phyloP scores from a whole-genome alignment of 2,888 invertebrate genomes.

The Papilio gigon region DNA sequence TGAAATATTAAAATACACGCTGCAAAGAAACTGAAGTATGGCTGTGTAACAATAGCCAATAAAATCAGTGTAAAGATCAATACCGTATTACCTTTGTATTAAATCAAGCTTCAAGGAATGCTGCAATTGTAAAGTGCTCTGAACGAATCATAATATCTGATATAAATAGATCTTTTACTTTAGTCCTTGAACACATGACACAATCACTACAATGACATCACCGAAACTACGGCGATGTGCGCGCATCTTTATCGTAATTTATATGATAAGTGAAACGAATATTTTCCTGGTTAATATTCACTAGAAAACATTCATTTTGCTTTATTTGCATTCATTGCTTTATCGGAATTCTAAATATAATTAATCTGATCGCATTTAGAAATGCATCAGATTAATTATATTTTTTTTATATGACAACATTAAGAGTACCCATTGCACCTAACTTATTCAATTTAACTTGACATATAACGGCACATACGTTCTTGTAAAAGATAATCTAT shows the following conservation, averaged over 20 bases:
- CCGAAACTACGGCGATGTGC: slow-evolving; percentile 38
- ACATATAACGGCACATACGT: too few species aligned
- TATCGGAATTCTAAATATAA: background rate
- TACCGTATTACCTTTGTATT: slow-evolving; percentile 2
- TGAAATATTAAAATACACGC: background rate
- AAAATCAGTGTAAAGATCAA: background rate
- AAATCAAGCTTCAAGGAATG: background rate
- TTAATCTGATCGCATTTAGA: too few species aligned
- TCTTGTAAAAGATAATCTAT: too few species aligned
- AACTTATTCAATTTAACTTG: too few species aligned
- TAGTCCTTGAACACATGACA: slow-evolving; percentile 44
- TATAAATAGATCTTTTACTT: slow-evolving; percentile 1
- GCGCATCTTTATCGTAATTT: background rate
- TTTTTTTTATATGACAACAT: too few species aligned
- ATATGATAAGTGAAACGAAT: background rate
- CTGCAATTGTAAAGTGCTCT: background rate
- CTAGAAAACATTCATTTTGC: background rate
- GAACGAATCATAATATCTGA: background rate
- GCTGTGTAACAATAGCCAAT: slow-evolving; percentile 2
- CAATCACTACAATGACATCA: slow-evolving; percentile 48
- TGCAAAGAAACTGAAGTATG: background rate
- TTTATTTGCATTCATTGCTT: background rate
- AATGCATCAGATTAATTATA: too few species aligned
- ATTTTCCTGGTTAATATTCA: background rate
- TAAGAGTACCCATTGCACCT: too few species aligned